Evolutionary conservation across 2,113 vertebrate genomes (phyloP), one percentile per base, ranked within the genome.

Genomic region (Oreochromis aureus): DNA sequence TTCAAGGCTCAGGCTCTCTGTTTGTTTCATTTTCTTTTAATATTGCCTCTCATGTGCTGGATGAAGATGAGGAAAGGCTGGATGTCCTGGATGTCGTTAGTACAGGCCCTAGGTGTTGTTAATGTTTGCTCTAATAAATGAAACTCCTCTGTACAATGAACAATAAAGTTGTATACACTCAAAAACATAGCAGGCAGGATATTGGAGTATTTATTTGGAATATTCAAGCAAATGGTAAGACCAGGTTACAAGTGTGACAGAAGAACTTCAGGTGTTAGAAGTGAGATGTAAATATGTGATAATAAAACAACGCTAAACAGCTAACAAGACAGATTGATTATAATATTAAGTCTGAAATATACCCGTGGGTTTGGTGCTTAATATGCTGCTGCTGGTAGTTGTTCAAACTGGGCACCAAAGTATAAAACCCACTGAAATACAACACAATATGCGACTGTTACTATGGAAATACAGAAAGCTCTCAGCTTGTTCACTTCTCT

Each of bases 151-250:
- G 16, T 78, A 51, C 24, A 78, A 78, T 19, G 24, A 51, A 78
- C 16, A 78, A 32, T 27, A 58, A 44, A 58, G 4, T 51, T 41
- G 24, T 34, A 18, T 16, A 54, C 36, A 39, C 6, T 44, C 15
- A 86, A 82, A 56, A 8, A 79, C 10, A 73, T 2, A 46, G 7
- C 16, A 59, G 27, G 53, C 19, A 3, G n/a, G 19, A 53, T 34
- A 53, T 51, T 36, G 36, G 6, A 13, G 15, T 10, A 76, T 89
- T 90, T 91, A 92, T 93, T 91, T 85, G 48, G 46, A 80, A 53
- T 13, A 56, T 19, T 55, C n/a, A 63, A 71, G 36, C 44, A 51
- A 59, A 59, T 27, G 44, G 79, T 56, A n/a, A 58, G 79, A 80
- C n/a, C 24, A 41, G 7, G 54, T 58, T 81, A 54, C 34, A 81